phyloP scores from a whole-genome alignment of 1,140 invertebrate species.

The Phymorhynchus buccinoides region DNA sequence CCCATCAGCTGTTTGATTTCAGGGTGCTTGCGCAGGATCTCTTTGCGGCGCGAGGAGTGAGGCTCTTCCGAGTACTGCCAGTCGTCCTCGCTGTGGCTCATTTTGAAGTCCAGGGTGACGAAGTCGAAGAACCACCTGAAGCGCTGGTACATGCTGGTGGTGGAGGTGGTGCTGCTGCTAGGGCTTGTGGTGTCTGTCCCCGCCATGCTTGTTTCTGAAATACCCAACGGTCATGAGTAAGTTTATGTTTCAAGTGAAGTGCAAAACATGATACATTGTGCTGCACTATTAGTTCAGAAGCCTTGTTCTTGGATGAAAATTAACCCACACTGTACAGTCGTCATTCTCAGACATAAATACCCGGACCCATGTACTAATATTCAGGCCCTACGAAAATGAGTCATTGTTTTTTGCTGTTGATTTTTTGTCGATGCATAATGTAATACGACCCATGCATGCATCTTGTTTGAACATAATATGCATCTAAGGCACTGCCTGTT shows the following conservation, averaged over 20 bases:
- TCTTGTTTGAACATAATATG: too few species aligned
- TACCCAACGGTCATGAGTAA: background rate
- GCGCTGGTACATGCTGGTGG: background rate
- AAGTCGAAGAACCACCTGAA: slow-evolving; percentile 55
- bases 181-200: background rate
- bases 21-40: slow-evolving; percentile 71
- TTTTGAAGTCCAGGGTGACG: slow-evolving; percentile 49
- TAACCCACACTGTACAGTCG: too few species aligned
- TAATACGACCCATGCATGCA: too few species aligned
- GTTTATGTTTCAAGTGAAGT: background rate
- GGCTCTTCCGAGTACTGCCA: slow-evolving; percentile 70
- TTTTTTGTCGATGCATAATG: too few species aligned
- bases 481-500: too few species aligned
- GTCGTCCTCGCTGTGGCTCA: slow-evolving; percentile 46
- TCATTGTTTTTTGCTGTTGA: too few species aligned
- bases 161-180: too few species aligned
- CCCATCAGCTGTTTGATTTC: slow-evolving; percentile 73
- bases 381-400: too few species aligned
- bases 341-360: too few species aligned
- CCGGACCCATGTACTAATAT: too few species aligned
- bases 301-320: too few species aligned
- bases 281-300: background rate
- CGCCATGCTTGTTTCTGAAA: background rate
- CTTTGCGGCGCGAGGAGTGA: slow-evolving; percentile 63
- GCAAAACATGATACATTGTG: background rate